Conservation (phyloP, 2,113 vertebrate genomes). For the Lophura nycthemera region DNA sequence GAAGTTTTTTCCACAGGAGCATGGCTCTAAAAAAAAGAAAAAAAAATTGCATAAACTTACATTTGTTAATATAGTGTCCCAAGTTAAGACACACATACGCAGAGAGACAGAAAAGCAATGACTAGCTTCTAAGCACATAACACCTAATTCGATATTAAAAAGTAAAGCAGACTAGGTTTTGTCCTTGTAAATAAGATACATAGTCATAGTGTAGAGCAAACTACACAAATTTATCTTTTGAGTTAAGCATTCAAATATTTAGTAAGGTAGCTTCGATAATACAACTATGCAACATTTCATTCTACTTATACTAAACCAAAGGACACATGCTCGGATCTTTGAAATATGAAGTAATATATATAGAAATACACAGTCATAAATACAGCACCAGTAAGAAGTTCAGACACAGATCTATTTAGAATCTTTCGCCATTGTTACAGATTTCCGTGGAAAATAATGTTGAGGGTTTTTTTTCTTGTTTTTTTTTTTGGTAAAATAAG, state of each 20-base stretch:
- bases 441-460: constrained; percentile 88
- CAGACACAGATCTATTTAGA: constrained; percentile 49
- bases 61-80: background rate
- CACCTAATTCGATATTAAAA: background rate
- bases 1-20: constrained; percentile 50
- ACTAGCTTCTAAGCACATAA: constrained; percentile 9
- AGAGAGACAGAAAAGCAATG: constrained; percentile 31
- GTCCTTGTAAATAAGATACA: constrained; percentile 7
- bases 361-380: constrained; percentile 2
- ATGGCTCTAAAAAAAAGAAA: constrained; percentile 73
- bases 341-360: constrained; percentile 15
- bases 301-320: constrained; percentile 49
- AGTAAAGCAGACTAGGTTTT: background rate
- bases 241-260: constrained; percentile 30
- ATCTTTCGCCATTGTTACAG: constrained; percentile 95
- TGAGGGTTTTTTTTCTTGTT: background rate
- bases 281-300: constrained; percentile 17
- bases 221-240: background rate
- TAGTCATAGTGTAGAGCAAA: background rate
- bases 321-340: constrained; percentile 24
- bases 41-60: background rate
- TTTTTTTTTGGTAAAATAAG: constrained; percentile 72
- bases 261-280: background rate
- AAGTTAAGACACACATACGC: constrained; percentile 27
- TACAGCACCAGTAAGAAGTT: constrained; percentile 45